Evolutionary conservation across 2,888 invertebrate genomes (phyloP), one percentile per base, ranked within the genome.

Genomic region (Mayetiola destructor): DNA sequence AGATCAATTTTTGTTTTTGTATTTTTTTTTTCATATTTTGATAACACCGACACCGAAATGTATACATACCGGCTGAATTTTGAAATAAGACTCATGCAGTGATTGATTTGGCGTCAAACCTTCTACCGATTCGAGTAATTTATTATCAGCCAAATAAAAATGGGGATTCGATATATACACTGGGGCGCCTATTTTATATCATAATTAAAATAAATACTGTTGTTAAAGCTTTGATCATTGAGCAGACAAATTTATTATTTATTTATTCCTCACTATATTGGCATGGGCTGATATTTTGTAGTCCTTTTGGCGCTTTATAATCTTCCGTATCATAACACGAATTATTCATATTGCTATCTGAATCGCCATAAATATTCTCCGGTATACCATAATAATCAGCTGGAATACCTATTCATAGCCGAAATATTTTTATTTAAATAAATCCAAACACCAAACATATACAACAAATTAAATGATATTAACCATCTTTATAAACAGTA

Each of bases 101-200:
- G 82, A 76, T 63, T 77, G 74, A 10, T 77, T 72, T 0, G 91
- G 89, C 2, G 76, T 75, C 9, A 91, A 73, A 2, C 90, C 90
- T 56, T 84, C 81, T 14, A 89, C 81, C 0, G 79, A 77, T 0
- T 80, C 72, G 16, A 84, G 67, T 0, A 89, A 75, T 14, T 72
- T 73, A 0, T 82, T 81, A 66, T 88, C 86, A 0, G 88, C 85
- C 61, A 88, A 82, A 68, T 83, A 86, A 72, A 92, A 94, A 68
- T 93, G 93, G 0, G 92, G 92, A 69, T 85, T 88, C 0, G 92
- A 93, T 9, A 92, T 75, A 63, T 87, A 88, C 0, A 93, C 85
- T 0, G 93, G 93, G 0, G 91, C 90, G 66, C 84, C 88, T 88
- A 69, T 72, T 29, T 29, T 39, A 32, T 18, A 20, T n/a, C n/a